Base-by-base conservation (phyloP, 2,888 invertebrate genomes). In the Blomia tropicalis region DNA sequence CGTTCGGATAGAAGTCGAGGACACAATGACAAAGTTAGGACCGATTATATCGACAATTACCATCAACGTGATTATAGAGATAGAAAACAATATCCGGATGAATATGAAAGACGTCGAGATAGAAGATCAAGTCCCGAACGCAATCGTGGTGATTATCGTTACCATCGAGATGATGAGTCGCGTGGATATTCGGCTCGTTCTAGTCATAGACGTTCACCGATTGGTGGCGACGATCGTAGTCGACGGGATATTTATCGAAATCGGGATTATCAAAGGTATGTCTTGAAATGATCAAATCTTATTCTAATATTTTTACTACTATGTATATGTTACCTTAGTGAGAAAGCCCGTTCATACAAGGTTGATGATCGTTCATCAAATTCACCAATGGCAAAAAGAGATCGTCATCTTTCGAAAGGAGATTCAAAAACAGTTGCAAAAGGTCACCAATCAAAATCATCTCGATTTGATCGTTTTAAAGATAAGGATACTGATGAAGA, bases 91-190 rank as follows among this genome's bases (percentile, higher is more conserved):
- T 71, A 70, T n/a, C 69, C 3, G 41, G 23, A 58, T 2, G 41
- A 29, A 66, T 67, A 70, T 66, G 51, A 71, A 71, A 69, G 69
- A 67, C 36, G 67, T n/a, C 41, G 54, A 44, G 27, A 64, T 60
- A 41, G 43, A 47, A 51, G 66, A 60, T 58, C 59, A 62, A 51
- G 27, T 47, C 61, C 47, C 25, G 43, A 58, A 22, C 51, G 51
- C 14, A n/a, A 19, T 27, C 51, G 51, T 11, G 51, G 27, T 47
- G 51, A 25, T 47, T 27, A 47, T 47, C 51, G 51, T 25, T 7
- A 47, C n/a, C 5, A 19, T 47, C 51, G 51, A 47, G 51, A 47
- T 47, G 14, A 41, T 17, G 14, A 41, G 41, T n/a, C 41, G 41
- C 41, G 14, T 14, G 14, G 14, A n/a, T n/a, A 14, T 14, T n/a